Evolutionary conservation across 2,797 vertebrate genomes (phyloP).

Genomic region (Babyrousa celebensis): DNA sequence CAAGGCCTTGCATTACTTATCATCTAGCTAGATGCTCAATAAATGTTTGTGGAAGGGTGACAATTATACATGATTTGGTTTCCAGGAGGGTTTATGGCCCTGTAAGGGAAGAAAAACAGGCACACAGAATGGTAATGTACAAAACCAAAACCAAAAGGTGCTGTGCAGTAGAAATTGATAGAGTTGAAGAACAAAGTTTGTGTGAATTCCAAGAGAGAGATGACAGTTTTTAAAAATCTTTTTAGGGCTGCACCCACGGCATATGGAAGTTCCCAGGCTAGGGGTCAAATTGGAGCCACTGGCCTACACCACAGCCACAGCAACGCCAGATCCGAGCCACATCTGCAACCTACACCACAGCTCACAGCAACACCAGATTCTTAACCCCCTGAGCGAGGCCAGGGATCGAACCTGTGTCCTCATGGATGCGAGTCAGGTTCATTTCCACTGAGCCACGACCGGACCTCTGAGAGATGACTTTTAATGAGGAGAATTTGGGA

Average conservation of each 20-base stretch:
- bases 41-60: not conserved
- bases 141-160: not conserved
- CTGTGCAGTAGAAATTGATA: not conserved
- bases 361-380: no score
- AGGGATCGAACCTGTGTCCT: no score
- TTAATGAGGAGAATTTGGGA: not conserved
- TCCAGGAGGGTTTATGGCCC: not conserved
- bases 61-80: not conserved
- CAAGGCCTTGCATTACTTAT: not conserved
- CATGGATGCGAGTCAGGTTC: no score
- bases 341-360: no score
- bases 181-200: constrained; percentile 8
- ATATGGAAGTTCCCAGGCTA: no score
- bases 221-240: no score
- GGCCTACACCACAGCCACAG: no score
- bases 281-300: no score
- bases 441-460: no score
- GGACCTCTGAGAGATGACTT: not conserved
- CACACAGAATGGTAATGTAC: not conserved
- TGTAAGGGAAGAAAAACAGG: not conserved
- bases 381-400: no score
- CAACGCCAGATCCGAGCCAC: no score
- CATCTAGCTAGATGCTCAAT: not conserved
- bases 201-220: not conserved
- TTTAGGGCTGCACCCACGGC: no score